A percentile compares a stretch with the other conserved stretches of the same genome.
Conservation (phyloP, 1,140 invertebrate genomes). For the Sitobion miscanthi region DNA sequence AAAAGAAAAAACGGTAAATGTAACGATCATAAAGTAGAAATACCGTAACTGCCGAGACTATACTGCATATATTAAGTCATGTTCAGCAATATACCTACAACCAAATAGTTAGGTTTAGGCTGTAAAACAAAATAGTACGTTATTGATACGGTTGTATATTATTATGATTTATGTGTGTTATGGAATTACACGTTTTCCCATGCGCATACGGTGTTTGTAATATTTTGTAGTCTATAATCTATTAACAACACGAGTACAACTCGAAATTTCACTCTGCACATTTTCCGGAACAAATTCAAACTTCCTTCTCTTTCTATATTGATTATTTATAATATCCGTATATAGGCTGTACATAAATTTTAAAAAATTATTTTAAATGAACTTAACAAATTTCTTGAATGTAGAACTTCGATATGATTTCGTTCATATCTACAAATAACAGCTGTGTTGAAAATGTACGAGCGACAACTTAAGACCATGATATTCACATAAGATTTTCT, state of each 20-base stretch:
- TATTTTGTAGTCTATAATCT: neutral
- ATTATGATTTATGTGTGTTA: neutral
- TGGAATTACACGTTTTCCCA: neutral
- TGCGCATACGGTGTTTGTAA: neutral
- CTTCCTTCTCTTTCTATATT: neutral
- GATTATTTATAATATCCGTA: neutral
- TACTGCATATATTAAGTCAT: neutral
- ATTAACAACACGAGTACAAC: neutral
- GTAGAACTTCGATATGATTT: neutral
- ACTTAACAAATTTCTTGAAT: neutral
- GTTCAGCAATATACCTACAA: too few relatives aligned
- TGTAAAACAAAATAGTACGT: neutral
- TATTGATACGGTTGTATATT: neutral
- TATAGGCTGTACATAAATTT: neutral
- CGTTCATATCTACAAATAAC: neutral
- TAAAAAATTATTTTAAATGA: neutral
- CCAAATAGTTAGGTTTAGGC: neutral
- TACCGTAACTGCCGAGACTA: neutral
- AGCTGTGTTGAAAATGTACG: neutral
- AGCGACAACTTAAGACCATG: neutral
- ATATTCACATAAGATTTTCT: neutral
- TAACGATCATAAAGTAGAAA: neutral
- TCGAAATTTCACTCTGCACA: neutral
- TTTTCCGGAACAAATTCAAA: neutral
- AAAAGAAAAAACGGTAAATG: too few relatives aligned